Evolutionary conservation across 2,797 vertebrate genomes (phyloP), one percentile per base, ranked within the genome.

Genomic region (Eulemur mongoz): DNA sequence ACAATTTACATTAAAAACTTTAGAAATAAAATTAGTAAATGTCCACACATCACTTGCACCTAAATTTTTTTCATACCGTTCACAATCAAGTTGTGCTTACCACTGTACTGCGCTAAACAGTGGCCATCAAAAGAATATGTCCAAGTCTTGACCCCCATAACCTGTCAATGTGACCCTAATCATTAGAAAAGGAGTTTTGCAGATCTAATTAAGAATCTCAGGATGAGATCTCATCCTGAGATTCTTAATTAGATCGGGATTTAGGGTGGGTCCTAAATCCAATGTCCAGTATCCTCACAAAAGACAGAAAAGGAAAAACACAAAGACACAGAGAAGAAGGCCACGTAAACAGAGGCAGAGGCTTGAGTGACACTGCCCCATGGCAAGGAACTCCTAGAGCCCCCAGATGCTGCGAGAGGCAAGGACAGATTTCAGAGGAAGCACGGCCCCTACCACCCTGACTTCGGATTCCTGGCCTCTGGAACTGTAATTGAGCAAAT

Each of bases 1-100:
- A 65, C 94, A 91, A 89, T 57, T 86, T 38, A 92, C 20, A 32
- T 92, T 43, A 88, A 95, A 75, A 94, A 48, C 83, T 95, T 83
- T 50, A 85, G 18, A 95, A 88, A 90, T 63, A 59, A 92, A 85
- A 79, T 48, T 32, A 5, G 10, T 7, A 54, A 78, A 91, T 87
- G 50, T 20, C 67, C 82, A 81, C 20, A 50, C 7, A n/a, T 65
- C 11, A 35, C 57, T 17, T 14, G 8, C 61, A 76, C 25, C 35
- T 87, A 43, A 61, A 57, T 27, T 87, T 83, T 85, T 85, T 81
- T 91, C 65, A 78, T 14, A 43, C 38, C 86, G 10, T 30, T 86
- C 75, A 69, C 20, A 76, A 63, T 50, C 38, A 89, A 75, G 54
- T 7, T 85, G 48, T 43, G 3, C 38, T 94, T 65, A 92, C 72